These are phyloP conservation scores for Gadopsis marmoratus DNA, from an alignment of 2,797 vertebrate species.

Conservation along the genomic window DNA sequence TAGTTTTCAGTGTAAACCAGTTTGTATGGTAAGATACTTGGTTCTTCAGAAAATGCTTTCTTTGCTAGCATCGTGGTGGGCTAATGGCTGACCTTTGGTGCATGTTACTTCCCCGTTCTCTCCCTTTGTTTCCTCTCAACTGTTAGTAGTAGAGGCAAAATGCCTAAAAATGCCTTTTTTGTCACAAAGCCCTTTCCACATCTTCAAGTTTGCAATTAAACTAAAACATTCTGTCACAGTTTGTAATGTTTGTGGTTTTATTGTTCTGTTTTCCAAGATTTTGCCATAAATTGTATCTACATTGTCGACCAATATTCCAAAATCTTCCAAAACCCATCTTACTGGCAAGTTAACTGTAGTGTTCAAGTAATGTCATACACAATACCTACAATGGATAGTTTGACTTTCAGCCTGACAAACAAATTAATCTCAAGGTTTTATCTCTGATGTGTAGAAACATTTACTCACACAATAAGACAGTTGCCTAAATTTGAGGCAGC, in stretches of 20 bases:
- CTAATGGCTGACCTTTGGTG: background rate
- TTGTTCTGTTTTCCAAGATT: background rate
- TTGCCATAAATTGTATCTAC: background rate
- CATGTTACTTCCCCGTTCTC: background rate
- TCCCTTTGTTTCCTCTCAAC: background rate
- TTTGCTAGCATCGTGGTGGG: background rate
- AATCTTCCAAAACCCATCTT: background rate
- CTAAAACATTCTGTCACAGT: background rate
- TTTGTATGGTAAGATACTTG: background rate
- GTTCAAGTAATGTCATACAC: background rate
- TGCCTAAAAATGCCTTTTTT: background rate
- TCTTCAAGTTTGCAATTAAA: background rate
- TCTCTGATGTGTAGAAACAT: constrained; percentile 2
- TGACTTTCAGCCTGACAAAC: background rate
- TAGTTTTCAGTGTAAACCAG: background rate
- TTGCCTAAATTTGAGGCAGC: constrained; percentile 53
- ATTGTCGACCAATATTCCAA: background rate
- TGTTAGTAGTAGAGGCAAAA: background rate
- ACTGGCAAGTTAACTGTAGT: background rate
- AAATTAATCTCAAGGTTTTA: background rate
- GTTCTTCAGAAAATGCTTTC: background rate
- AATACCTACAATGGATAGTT: background rate
- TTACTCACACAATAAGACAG: constrained; percentile 7
- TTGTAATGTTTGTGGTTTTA: background rate
- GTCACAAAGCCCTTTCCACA: background rate